Percentiles rank a stretch among this genome's conserved stretches.
Conservation (phyloP, 2,797 vertebrate species). For the Masticophis lateralis region DNA sequence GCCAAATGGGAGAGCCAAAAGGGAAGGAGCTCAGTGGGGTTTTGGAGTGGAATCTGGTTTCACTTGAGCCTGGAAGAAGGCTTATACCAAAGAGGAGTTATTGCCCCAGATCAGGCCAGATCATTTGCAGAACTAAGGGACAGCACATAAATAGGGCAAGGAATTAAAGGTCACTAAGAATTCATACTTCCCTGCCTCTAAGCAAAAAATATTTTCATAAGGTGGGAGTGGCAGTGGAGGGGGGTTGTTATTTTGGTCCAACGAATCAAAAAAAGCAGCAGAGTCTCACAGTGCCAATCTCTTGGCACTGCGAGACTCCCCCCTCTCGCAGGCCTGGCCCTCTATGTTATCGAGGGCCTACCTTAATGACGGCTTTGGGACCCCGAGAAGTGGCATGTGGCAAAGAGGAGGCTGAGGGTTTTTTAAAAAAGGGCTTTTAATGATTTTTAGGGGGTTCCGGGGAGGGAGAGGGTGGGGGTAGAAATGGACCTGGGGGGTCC, state of each 20-base stretch:
- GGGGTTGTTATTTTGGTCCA: background rate
- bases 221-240: background rate
- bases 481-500: too few relatives aligned
- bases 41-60: background rate
- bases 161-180: background rate
- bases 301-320: too few relatives aligned
- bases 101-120: background rate
- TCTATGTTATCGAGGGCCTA: too few relatives aligned
- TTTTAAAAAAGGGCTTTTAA: too few relatives aligned
- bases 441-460: too few relatives aligned
- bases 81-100: background rate
- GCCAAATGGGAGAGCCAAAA: background rate
- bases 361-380: too few relatives aligned
- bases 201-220: background rate
- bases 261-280: background rate
- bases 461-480: too few relatives aligned
- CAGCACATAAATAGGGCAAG: background rate
- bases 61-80: background rate
- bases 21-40: background rate
- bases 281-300: too few relatives aligned
- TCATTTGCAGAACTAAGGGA: background rate
- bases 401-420: too few relatives aligned
- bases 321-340: too few relatives aligned
- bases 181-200: background rate
- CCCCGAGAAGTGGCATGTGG: too few relatives aligned